Evolutionary conservation across 2,113 vertebrate genomes (phyloP).

Genomic region (Panthera tigris): DNA sequence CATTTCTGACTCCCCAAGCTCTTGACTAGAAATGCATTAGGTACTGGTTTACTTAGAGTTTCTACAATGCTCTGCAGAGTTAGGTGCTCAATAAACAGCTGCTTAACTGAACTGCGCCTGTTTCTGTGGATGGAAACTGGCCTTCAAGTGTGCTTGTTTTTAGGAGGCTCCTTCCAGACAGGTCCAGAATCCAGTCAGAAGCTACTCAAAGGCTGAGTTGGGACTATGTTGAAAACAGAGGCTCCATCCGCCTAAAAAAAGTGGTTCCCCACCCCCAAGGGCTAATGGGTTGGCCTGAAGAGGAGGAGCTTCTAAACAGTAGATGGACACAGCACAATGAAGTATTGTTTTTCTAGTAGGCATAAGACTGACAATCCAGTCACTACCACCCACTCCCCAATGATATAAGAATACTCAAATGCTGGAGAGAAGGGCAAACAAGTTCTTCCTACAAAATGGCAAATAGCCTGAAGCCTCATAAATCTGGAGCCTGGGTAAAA

Average conservation of each 20-base stretch:
- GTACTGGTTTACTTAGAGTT: neutral
- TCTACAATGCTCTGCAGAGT: neutral
- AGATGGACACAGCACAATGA: constrained; percentile 21
- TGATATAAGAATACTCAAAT: constrained; percentile 45
- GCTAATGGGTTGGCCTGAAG: neutral
- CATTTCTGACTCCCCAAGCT: neutral
- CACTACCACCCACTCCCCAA: constrained; percentile 18
- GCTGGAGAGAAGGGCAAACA: neutral
- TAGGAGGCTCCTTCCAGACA: neutral
- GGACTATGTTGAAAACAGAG: neutral
- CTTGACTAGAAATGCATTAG: neutral
- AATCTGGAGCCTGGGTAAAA: neutral
- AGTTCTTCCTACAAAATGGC: neutral
- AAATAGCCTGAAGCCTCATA: neutral
- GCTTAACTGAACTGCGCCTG: neutral
- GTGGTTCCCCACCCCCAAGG: neutral
- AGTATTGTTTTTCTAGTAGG: constrained; percentile 23
- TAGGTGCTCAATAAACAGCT: neutral
- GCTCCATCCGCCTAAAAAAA: neutral
- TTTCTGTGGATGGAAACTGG: neutral
- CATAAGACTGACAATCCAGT: constrained; percentile 39
- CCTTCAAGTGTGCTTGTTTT: neutral
- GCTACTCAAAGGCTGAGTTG: neutral
- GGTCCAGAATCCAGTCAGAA: neutral
- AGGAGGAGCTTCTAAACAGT: neutral